phyloP scores from a whole-genome alignment of 1,140 invertebrate genomes.

The Ericerus pela region DNA sequence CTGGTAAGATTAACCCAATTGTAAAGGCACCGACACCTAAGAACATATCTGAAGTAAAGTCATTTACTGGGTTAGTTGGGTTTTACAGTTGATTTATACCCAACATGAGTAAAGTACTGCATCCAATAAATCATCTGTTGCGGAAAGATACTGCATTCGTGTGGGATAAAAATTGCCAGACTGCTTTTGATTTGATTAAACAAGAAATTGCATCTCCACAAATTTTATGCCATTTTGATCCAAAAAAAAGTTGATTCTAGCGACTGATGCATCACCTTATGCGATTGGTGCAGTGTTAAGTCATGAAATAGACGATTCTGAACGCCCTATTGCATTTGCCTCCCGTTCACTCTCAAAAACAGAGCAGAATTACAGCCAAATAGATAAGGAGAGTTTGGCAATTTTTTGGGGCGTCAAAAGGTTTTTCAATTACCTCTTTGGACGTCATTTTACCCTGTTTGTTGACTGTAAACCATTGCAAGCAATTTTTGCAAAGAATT shows the following conservation, averaged over 20 bases:
- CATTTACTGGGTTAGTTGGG: slow-evolving; percentile 19
- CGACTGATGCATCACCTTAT: slow-evolving; percentile 26
- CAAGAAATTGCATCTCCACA: slow-evolving; percentile 10
- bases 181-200: slow-evolving; percentile 20
- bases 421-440: slow-evolving; percentile 29
- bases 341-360: slow-evolving; percentile 27
- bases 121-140: slow-evolving; percentile 17
- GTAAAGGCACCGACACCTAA: slow-evolving; percentile 25
- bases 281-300: slow-evolving; percentile 29
- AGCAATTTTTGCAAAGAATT: slow-evolving; percentile 22
- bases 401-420: slow-evolving; percentile 30
- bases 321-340: slow-evolving; percentile 29
- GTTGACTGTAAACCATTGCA: slow-evolving; percentile 16
- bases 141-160: slow-evolving; percentile 16
- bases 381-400: slow-evolving; percentile 34
- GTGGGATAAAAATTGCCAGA: slow-evolving; percentile 17
- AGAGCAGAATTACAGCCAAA: slow-evolving; percentile 29
- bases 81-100: slow-evolving; percentile 20
- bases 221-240: slow-evolving; percentile 26
- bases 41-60: slow-evolving; percentile 23
- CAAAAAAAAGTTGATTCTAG: slow-evolving; percentile 22
- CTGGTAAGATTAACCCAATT: slow-evolving; percentile 29
- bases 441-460: slow-evolving; percentile 14
- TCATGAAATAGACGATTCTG: slow-evolving; percentile 24
- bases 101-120: slow-evolving; percentile 14